These are phyloP conservation scores for Stegophylla sp. DNA, from an alignment of 2,888 invertebrate species.

Conservation along the genomic window DNA sequence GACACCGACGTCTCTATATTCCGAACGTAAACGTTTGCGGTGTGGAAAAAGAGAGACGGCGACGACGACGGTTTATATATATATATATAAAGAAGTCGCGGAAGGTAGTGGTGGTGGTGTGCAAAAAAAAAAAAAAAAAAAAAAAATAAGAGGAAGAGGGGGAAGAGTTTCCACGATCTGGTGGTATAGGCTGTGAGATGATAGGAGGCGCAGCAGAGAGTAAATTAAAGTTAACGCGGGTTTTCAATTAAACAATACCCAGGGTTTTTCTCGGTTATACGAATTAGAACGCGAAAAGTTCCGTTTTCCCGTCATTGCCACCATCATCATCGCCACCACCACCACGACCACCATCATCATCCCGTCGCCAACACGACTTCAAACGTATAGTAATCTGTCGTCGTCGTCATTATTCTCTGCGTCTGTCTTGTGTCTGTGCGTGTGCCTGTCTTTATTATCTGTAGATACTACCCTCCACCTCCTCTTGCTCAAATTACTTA, in stretches of 20 bases:
- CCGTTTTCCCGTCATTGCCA: slow-evolving; percentile 11
- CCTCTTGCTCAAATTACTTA: neutral
- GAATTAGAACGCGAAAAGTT: slow-evolving; percentile 54
- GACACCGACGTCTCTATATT: slow-evolving; percentile 1
- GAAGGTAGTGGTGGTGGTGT: neutral
- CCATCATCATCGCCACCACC: too few relatives aligned
- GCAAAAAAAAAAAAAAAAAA: neutral
- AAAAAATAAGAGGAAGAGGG: too few relatives aligned
- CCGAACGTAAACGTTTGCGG: neutral
- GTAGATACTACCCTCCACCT: neutral
- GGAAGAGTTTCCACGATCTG: slow-evolving; percentile 1
- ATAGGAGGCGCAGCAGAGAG: slow-evolving; percentile 39
- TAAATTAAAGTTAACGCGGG: slow-evolving; percentile 58
- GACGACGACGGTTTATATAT: neutral
- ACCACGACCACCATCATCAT: neutral
- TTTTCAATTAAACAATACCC: slow-evolving; percentile 57
- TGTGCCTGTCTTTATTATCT: neutral
- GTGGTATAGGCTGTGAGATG: neutral
- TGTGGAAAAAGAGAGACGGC: neutral
- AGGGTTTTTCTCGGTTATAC: slow-evolving; percentile 40
- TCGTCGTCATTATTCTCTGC: slow-evolving; percentile 1
- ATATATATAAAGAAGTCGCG: slow-evolving; percentile 2
- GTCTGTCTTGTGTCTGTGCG: neutral
- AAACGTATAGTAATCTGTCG: neutral
- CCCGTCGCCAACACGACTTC: neutral